Conservation (phyloP, 2,888 invertebrate genomes). For the Brachycybe producta region DNA sequence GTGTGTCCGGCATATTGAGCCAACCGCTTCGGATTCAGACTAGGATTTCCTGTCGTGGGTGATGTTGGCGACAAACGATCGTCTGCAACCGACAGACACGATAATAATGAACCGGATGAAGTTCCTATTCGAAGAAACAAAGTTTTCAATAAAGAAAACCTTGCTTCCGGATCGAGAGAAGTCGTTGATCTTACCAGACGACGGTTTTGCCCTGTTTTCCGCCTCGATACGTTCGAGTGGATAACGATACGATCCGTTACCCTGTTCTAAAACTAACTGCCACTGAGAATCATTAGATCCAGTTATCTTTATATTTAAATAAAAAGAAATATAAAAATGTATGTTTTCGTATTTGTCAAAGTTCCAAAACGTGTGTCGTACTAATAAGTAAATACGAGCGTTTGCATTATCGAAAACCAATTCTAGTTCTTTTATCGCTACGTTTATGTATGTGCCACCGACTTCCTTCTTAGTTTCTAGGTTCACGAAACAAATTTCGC, state of each 20-base stretch:
- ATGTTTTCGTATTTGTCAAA: background rate
- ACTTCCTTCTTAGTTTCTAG: conserved; percentile 54
- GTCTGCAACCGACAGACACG: conserved; percentile 12
- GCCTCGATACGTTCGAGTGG: no score
- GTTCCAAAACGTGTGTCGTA: background rate
- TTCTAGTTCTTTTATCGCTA: conserved; percentile 48
- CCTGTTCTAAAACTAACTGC: conserved; percentile 66
- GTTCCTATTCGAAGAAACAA: no score
- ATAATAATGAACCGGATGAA: conserved; percentile 5
- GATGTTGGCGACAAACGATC: conserved; percentile 18
- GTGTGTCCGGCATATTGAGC: conserved; percentile 38
- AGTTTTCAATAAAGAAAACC: no score
- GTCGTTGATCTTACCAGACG: no score
- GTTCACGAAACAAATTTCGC: conserved; percentile 54
- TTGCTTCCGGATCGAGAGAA: no score
- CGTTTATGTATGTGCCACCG: conserved; percentile 50
- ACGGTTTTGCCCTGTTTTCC: conserved; percentile 18
- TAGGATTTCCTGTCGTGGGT: conserved; percentile 18
- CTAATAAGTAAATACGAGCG: conserved; percentile 26
- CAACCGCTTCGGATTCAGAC: conserved; percentile 27
- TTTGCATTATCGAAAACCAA: conserved; percentile 57
- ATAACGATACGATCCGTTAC: conserved; percentile 58
- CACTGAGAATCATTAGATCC: conserved; percentile 61
- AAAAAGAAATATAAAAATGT: conserved; percentile 10
- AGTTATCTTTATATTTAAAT: conserved; percentile 50